Base-by-base conservation (phyloP, 2,797 vertebrate genomes). In the Miichthys miiuy region DNA sequence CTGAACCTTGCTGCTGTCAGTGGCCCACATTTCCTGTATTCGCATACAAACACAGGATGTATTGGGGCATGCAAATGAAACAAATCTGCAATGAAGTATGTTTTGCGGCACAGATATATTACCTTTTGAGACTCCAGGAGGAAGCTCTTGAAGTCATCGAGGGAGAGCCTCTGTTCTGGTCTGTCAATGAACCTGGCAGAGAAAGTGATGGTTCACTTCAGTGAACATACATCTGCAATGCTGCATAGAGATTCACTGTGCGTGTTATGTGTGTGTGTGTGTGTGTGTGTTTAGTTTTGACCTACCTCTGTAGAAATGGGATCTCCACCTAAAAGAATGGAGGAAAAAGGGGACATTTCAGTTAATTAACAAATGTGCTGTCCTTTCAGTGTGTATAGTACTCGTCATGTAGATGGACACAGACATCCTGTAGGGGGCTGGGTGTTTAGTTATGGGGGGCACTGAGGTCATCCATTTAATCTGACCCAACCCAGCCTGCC, bases 101-200 rank as follows among this genome's bases (percentile, higher is more conserved):
- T 38, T 30, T 38, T 85, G 20, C n/a, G 8, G 47, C 11, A 8
- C 0, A 1, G 8, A 34, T 23, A 57, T 5, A 48, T 87, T 92
- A 99, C 98, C 96, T 95, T 97, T 89, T 99, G 98, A 91, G 93
- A 95, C 13, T 98, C 96, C 61, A 97, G 84, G 13, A 99, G 93
- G 87, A 99, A 99, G 80, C 89, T 95, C 93, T 98, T 97, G 89
- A 99, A 96, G 66, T 98, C 96, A 67, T 96, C 93, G 51, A 98
- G 94, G 0, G 96, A 96, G 85, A 99, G 94, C 85, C 90, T 96
- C 85, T 96, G 95, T 74, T 99, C 97, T 0, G 96, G 94, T 86
- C 95, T 94, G 79, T 98, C 97, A 64, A 92, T 95, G 69, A 93
- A 93, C 90, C 97, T 98, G 91, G 42, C 38, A 64, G 60, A 84